Evolutionary conservation across 2,888 invertebrate genomes (phyloP), one percentile per base, ranked within the genome.

Genomic region (Unio pictorum): DNA sequence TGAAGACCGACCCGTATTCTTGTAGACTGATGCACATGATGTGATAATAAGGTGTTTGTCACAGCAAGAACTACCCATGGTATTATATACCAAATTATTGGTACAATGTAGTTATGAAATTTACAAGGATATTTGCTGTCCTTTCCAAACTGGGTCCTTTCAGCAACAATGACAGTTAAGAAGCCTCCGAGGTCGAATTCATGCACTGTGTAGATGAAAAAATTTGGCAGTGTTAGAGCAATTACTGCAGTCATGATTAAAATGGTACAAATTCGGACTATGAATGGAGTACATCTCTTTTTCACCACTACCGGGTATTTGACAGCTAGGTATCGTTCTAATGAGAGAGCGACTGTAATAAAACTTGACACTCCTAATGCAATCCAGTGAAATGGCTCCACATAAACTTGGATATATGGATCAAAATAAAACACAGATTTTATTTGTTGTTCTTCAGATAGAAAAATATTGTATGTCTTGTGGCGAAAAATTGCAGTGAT

Each of bases 401-500:
- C 67, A 61, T 81, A 82, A 17, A 79, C 78, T 61, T 82, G 75
- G 11, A 77, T 67, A 54, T 78, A 82, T 8, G 81, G 74, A 60
- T 81, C 80, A 30, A 79, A 74, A 67, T 75, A 62, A 61, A 80
- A 69, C 26, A 76, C 74, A 30, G 77, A 67, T 55, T 71, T 67
- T 17, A 74, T 68, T 18, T 75, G 76, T 15, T 71, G 63, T n/a
- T 61, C 64, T 20, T 81, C 80, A 20, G 73, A 64, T 20, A 81
- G 61, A 57, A 81, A 77, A 20, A 81, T 55, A 64, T 80, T 81
- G 63, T 81, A 82, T 11, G 78, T 79, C 61, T 79, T 75, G 66
- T 82, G 82, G 26, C 81, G 73, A 57, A 81, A 80, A n/a, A 84
- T 69, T 4, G 83, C 76, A 11, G 81, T 80, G 8, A 83, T n/a